Evolutionary conservation across 1,140 invertebrate genomes (phyloP), one percentile per base, ranked within the genome.

Genomic region (Propsilocerus akamusi): DNA sequence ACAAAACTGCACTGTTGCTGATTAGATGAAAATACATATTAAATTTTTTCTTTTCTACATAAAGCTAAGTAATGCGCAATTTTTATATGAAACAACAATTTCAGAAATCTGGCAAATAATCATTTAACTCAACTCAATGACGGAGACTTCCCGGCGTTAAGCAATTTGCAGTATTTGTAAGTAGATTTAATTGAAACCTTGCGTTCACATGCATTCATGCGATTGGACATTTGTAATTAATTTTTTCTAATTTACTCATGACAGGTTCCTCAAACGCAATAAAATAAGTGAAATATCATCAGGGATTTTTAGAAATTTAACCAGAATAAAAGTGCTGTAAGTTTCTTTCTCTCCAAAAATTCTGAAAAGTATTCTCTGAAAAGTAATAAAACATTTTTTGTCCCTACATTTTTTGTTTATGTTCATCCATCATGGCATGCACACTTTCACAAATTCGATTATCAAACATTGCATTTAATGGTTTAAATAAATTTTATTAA

Each of bases 21-120:
- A n/a, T n/a, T n/a, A n/a, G n/a, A n/a, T n/a, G n/a, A n/a, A n/a
- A n/a, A n/a, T n/a, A n/a, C n/a, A n/a, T n/a, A n/a, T n/a, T n/a
- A n/a, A n/a, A n/a, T n/a, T n/a, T n/a, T n/a, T n/a, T n/a, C n/a
- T n/a, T n/a, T n/a, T n/a, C n/a, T n/a, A n/a, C n/a, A n/a, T n/a
- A n/a, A n/a, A n/a, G 20, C 7, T 46, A 10, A 10, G 22, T 20
- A 12, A 46, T 46, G 22, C 22, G 11, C 11, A 12, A 20, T 46
- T 17, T 46, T 32, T 10, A 12, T 20, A 46, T 10, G 8, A 46
- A 46, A n/a, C n/a, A n/a, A n/a, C 34, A 41, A 20, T 75, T 75
- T 26, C 69, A 83, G 81, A 61, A 78, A 81, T 65, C 64, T 83
- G 54, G 78, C 73, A 52, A 76, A 70, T 63, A 83, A 83, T 68